Base-by-base conservation (phyloP, 1,140 invertebrate species). In the Megalonaias nervosa region DNA sequence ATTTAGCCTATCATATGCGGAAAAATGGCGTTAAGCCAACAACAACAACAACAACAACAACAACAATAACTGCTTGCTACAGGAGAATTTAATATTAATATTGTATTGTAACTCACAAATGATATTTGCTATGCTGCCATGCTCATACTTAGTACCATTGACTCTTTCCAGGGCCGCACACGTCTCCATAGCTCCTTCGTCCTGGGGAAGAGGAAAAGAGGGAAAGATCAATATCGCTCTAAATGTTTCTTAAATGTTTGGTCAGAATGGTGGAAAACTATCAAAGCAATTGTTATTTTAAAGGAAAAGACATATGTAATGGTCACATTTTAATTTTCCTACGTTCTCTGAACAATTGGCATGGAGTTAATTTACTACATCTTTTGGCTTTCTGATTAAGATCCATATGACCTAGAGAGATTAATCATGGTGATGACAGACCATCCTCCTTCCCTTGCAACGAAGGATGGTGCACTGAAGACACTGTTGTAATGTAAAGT, bases 61-160 rank as follows among this genome's bases (percentile, higher is more conserved):
- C 2, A 31, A 31, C 26, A 31, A 31, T 31, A 3, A 31, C 26
- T 48, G 38, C 9, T 48, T 6, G 38, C 38, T 48, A 48, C 38
- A 48, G 6, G 38, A 6, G 9, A 68, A 65, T 12, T 26, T 4
- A 65, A 65, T 65, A 21, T 26, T 21, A 65, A 16, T 15, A 12
- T 31, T 31, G 26, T 31, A 31, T 31, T 26, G 56, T 31, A 65
- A 80, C 83, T 82, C 75, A 85, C 82, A 84, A 48, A 84, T 84
- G 17, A 79, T 81, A 59, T 82, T 82, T 11, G 81, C 82, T 66
- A 85, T 82, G 21, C 67, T 77, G 19, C 84, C 84, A 73, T 83
- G 74, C 4, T 83, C 21, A 62, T 84, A 86, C 58, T 83, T 82
- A 15, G 83, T 84, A 17, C 84, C 84, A 79, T 83, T 69, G 15